Conservation (phyloP, 2,888 invertebrate species). For the Perdita meconis region DNA sequence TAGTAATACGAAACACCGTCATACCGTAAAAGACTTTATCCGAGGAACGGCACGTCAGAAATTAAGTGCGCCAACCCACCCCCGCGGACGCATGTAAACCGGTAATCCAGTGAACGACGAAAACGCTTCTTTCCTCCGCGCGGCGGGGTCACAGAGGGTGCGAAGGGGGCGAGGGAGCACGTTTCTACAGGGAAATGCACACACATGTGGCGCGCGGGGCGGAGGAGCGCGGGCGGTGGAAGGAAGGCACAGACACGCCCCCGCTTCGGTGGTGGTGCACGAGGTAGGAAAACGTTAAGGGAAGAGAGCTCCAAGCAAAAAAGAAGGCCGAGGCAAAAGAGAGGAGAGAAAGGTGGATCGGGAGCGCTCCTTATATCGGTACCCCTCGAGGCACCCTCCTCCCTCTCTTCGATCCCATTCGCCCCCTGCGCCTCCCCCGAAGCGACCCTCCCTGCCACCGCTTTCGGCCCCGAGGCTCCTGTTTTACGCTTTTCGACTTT, state of each 20-base stretch:
- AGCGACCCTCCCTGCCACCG: neutral
- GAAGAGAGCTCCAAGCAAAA: conserved; percentile 49
- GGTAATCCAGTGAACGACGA: neutral
- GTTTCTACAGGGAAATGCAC: conserved; percentile 65
- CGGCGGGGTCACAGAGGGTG: neutral
- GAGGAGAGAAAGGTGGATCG: conserved; percentile 56
- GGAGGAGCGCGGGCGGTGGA: neutral
- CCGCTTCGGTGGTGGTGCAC: conserved; percentile 62
- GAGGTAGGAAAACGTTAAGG: conserved; percentile 39
- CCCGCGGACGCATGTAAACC: conserved; percentile 4
- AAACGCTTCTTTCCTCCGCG: conserved; percentile 12
- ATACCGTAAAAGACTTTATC: neutral
- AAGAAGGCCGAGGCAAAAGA: conserved; percentile 27
- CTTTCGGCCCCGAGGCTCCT: conserved; percentile 55
- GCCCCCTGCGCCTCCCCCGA: neutral
- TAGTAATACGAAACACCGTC: neutral
- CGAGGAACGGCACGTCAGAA: neutral
- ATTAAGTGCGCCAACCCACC: conserved; percentile 12
- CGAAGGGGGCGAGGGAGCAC: conserved; percentile 20
- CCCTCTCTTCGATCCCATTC: conserved; percentile 6
- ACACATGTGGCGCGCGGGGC: conserved; percentile 51
- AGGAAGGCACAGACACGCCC: conserved; percentile 71
- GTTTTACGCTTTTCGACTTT: conserved; percentile 83
- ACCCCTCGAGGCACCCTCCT: conserved; percentile 47
- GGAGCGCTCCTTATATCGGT: conserved; percentile 68